Evolutionary conservation across 2,888 invertebrate genomes (phyloP), one percentile per base, ranked within the genome.

Genomic region (Lampropteryx suffumata): DNA sequence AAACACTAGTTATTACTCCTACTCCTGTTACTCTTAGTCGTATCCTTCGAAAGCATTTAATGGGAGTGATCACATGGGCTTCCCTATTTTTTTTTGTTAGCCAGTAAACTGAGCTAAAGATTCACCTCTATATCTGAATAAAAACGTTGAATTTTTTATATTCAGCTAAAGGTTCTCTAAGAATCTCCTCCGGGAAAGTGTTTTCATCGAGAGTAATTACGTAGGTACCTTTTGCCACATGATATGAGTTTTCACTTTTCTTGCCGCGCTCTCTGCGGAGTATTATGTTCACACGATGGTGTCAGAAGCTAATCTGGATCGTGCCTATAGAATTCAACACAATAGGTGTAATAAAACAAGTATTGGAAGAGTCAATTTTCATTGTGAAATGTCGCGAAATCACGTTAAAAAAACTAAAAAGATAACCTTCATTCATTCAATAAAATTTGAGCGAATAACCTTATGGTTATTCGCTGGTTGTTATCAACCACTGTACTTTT

Each of bases 251-350:
- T 57, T 50, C 53, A 49, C 53, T 55, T 55, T 50, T 50, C 54
- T 55, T 55, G 36, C 21, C 14, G 30, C 35, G 26, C 53, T 57
- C 41, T 50, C 40, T 24, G 27, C 13, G 10, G 8, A 45, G 17
- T 41, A 49, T 33, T 51, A 46, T 8, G 34, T 57, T 61, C 58
- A 27, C 58, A 61, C 61, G 55, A 14, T 48, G 13, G 39, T 45
- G 34, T 57, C 48, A 41, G 8, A 32, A 51, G 45, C 35, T 53
- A 51, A 60, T 65, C 64, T 60, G 45, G 50, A 63, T 65, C 51
- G 49, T 2, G 51, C 5, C 24, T 35, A 46, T 32, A 54, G 56
- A 64, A 64, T 61, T 37, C 21, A 35, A 53, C 55, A 64, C 64
- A 62, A 65, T 65, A 42, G 58, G 39, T 50, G 59, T 55, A 50